Percentiles rank a stretch among this genome's conserved stretches.
These are phyloP conservation scores for Notamacropus eugenii DNA, from an alignment of 2,797 vertebrate genomes.

Conservation along the genomic window DNA sequence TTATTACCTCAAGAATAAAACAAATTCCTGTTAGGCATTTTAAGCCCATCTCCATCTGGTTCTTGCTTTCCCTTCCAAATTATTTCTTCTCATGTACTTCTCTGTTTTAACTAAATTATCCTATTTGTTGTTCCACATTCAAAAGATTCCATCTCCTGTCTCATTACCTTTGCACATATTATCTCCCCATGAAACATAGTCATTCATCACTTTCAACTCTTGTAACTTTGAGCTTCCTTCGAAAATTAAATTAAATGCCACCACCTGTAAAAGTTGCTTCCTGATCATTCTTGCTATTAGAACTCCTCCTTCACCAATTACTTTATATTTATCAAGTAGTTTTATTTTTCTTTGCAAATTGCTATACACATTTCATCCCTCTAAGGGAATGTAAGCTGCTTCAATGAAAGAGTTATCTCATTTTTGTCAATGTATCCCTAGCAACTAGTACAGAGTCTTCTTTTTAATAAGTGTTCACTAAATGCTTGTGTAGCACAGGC, in stretches of 20 bases:
- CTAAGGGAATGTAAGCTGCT: background rate
- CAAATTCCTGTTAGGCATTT: background rate
- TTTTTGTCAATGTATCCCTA: background rate
- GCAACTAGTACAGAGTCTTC: background rate
- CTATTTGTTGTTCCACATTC: background rate
- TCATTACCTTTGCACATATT: background rate
- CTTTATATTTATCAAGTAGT: background rate
- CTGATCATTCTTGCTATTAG: background rate
- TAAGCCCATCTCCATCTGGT: background rate
- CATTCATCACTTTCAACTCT: background rate
- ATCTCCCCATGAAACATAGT: background rate
- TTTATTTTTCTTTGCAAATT: background rate
- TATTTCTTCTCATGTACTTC: background rate
- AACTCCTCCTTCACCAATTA: background rate
- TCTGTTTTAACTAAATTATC: background rate
- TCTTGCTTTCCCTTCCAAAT: background rate
- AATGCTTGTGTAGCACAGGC: background rate
- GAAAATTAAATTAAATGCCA: background rate
- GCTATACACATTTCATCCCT: background rate
- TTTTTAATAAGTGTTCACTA: background rate
- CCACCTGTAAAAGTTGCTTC: background rate
- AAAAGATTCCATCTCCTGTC: background rate
- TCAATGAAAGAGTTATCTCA: background rate
- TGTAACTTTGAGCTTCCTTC: background rate
- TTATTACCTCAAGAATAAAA: background rate